Conservation (phyloP, 2,797 vertebrate genomes). For the Halcyon chelicuti region DNA sequence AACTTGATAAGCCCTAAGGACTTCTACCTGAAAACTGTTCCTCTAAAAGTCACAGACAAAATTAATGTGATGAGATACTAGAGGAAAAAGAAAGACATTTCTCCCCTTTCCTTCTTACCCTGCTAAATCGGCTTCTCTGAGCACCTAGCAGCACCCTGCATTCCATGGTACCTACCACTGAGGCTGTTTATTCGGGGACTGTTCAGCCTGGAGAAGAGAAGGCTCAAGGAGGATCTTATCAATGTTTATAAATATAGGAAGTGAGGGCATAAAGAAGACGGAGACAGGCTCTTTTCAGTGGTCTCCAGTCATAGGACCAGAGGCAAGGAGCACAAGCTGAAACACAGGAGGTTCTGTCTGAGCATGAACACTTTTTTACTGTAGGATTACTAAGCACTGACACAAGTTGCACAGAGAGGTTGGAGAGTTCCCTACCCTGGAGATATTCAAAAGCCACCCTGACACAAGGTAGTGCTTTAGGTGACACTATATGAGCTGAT, state of each 20-base stretch:
- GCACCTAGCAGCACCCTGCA: background rate
- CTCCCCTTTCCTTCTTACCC: background rate
- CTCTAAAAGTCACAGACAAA: background rate
- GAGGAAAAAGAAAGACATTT: background rate
- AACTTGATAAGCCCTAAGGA: background rate
- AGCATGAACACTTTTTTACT: background rate
- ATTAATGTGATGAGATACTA: background rate
- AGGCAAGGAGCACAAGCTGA: background rate
- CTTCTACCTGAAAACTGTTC: background rate
- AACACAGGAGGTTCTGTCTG: background rate
- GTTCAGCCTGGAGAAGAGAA: background rate
- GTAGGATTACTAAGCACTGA: background rate
- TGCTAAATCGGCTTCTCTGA: background rate
- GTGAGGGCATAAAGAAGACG: background rate
- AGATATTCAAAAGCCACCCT: background rate
- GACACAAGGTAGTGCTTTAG: background rate
- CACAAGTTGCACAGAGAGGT: background rate
- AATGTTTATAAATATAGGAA: background rate
- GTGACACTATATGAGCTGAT: background rate
- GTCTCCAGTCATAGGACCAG: background rate
- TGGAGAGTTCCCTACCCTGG: background rate
- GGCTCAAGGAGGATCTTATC: background rate
- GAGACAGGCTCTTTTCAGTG: background rate
- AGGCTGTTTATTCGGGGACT: background rate
- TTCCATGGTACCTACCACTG: accelerated